Evolutionary conservation across 2,888 invertebrate species (phyloP), one percentile per base, ranked within the genome.

Genomic region (Aleiodes alternator): DNA sequence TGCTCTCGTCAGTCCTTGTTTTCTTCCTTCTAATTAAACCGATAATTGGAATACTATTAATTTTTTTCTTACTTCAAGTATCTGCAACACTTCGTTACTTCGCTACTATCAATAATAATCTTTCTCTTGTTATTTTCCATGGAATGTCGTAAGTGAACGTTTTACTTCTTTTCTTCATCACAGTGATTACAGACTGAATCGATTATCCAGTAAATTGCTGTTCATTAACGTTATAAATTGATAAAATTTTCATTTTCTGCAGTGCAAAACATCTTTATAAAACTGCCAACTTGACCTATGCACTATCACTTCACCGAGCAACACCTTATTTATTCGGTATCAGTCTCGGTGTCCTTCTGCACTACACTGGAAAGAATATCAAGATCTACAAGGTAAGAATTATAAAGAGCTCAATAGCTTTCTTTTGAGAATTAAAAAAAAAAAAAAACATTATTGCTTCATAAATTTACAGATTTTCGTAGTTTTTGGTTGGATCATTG

Each of bases 201-300:
- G 9, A 16, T 56, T 56, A 23, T 4, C 3, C 11, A 16, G 16
- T 5, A 5, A 48, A 29, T 48, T 23, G n/a, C 11, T 16, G 2
- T 23, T 12, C 12, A n/a, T 14, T 61, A 38, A 11, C 34, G 48
- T n/a, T 50, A 69, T 51, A 11, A 6, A 50, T 23, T 56, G 14
- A 51, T 61, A 9, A 23, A 23, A 38, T 50, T 66, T 69, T 16
- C 4, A 55, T 12, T 56, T 72, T 50, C n/a, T 43, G 4, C 38
- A 94, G 94, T 81, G 90, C 93, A 64, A 93, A 93, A 85, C 94
- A 94, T 85, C 91, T 94, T 76, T 94, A 94, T 82, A 91, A 93
- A 77, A 94, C 94, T 34, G 94, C 94, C 11, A 92, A 93, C 78
- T 86, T 94, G 79, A 92, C 93, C 75, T 94, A 94, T 83, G 90